phyloP scores from a whole-genome alignment of 2,113 vertebrate genomes.

The Hydrolagus affinis region DNA sequence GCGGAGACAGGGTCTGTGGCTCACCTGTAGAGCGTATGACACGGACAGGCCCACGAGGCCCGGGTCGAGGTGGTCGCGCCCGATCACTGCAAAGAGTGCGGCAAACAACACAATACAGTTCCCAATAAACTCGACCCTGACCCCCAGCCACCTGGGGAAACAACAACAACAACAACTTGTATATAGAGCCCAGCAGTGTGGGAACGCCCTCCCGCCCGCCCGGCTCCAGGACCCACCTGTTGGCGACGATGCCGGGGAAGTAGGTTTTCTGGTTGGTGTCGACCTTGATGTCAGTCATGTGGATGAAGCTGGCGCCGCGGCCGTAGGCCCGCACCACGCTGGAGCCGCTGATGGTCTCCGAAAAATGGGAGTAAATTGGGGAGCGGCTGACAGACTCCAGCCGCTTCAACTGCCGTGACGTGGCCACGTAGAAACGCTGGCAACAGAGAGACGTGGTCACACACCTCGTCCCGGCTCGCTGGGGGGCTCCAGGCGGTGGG shows the following conservation, averaged over 20 bases:
- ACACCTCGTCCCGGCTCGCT: neutral
- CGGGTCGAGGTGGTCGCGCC: constrained; percentile 64
- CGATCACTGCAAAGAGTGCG: constrained; percentile 77
- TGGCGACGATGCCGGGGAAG: constrained; percentile 76
- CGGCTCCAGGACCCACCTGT: constrained; percentile 64
- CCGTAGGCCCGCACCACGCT: constrained; percentile 84
- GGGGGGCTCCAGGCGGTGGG: too few relatives aligned
- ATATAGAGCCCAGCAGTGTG: neutral
- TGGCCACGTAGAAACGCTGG: constrained; percentile 91
- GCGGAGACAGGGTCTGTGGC: neutral
- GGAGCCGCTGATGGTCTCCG: constrained; percentile 78
- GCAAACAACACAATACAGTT: constrained; percentile 88
- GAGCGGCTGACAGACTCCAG: constrained; percentile 92
- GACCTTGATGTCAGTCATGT: constrained; percentile 66
- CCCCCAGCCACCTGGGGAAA: constrained; percentile 75
- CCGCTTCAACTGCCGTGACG: constrained; percentile 87
- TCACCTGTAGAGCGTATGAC: constrained; percentile 85
- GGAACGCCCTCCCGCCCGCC: neutral
- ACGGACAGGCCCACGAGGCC: constrained; percentile 87
- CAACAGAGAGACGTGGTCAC: constrained; percentile 18
- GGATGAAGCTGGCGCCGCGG: constrained; percentile 64
- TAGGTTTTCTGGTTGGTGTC: constrained; percentile 83
- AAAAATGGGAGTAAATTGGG: constrained; percentile 94
- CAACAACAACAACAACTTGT: neutral
- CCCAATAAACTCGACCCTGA: constrained; percentile 85